Evolutionary conservation across 2,888 invertebrate species (phyloP), one percentile per base, ranked within the genome.

Genomic region (Bedellia somnulentella): DNA sequence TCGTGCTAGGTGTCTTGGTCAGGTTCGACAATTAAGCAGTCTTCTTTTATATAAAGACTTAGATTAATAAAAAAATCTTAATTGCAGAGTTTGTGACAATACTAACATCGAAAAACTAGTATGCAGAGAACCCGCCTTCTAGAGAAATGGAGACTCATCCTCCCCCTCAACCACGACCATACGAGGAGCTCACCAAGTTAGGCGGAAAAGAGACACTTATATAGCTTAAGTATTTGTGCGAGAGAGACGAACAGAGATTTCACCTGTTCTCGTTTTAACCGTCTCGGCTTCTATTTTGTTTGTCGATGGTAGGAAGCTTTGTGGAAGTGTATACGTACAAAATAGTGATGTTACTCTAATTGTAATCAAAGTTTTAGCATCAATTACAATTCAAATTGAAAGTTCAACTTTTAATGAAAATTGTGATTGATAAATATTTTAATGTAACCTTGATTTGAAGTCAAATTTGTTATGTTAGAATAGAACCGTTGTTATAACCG

Each of bases 61-160:
- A n/a, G n/a, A n/a, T n/a, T n/a, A n/a, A n/a, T n/a, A n/a, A n/a
- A n/a, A 8, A 10, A 5, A 13, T 32, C 32, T 17, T 5, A n/a
- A 15, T 82, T 81, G 10, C 80, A 89, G 89, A 89, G 71, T 89
- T 89, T 60, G 89, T 89, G 61, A 85, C 86, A 79, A 89, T 89
- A 75, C 64, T 89, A 71, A 88, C 88, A 50, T 84, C 88, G 67
- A 87, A 87, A 79, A 87, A 88, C 81, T 88, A 88, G 82, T 75
- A 73, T 64, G 73, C 70, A 60, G 63, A 57, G 56, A 51, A 52
- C 37, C 49, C 49, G 53, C 63, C 66, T 49, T 54, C 49, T 45
- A 60, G 61, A 59, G 58, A 57, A 27, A 27, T 14, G 10, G 24
- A 18, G 31, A 11, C 4, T 6, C 12, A 12, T n/a, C 10, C 9